Percentiles rank a stretch among this genome's conserved stretches.
These are phyloP conservation scores for Phortica magna DNA, from an alignment of 2,888 invertebrate genomes.

Conservation along the genomic window DNA sequence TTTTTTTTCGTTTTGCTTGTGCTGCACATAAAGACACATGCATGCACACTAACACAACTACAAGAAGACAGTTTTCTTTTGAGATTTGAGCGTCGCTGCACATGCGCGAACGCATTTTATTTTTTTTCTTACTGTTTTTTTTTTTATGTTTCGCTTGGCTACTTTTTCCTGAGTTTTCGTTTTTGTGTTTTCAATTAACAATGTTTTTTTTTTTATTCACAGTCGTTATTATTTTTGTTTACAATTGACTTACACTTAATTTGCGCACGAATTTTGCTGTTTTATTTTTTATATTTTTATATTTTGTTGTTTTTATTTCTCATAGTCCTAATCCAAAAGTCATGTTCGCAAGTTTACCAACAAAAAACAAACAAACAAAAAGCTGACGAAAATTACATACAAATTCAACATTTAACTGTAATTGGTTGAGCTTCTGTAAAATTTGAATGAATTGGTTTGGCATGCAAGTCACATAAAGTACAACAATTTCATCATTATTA, in stretches of 20 bases:
- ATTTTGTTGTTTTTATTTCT: conserved; percentile 37
- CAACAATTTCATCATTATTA: conserved; percentile 32
- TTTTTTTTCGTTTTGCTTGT: background rate
- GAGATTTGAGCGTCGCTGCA: background rate
- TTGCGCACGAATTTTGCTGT: conserved; percentile 61
- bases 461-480: conserved; percentile 42
- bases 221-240: conserved; percentile 44
- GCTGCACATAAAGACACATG: conserved; percentile 30
- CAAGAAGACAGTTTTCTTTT: background rate
- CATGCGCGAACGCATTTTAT: conserved; percentile 13
- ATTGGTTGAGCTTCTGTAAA: conserved; percentile 37
- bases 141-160: conserved; percentile 18
- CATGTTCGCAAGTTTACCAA: conserved; percentile 46
- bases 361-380: conserved; percentile 28
- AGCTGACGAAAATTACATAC: background rate
- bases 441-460: background rate
- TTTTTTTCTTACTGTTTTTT: conserved; percentile 6
- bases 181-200: conserved; percentile 46
- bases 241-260: conserved; percentile 56
- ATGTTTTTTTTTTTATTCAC: conserved; percentile 36
- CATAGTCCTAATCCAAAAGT: conserved; percentile 39
- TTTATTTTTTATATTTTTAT: conserved; percentile 33
- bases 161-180: conserved; percentile 44
- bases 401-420: conserved; percentile 42
- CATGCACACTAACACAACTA: conserved; percentile 28